phyloP scores from a whole-genome alignment of 2,113 vertebrate species.

The Syngnathus typhle region DNA sequence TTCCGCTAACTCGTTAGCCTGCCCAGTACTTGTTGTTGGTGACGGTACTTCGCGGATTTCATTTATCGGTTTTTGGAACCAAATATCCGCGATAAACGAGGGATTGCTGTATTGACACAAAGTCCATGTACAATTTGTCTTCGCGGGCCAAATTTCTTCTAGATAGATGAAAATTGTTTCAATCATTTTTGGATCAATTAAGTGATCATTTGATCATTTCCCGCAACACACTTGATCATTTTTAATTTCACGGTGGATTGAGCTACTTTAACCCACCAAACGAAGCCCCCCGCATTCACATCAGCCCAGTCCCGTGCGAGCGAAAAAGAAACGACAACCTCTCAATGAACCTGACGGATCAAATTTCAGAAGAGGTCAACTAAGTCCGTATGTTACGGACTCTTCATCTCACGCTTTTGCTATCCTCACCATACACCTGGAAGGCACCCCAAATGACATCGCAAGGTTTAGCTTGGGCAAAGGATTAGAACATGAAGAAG shows the following conservation, averaged over 20 bases:
- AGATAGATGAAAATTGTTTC: background rate
- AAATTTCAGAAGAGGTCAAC: background rate
- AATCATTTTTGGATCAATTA: background rate
- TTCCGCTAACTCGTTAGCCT: too few relatives aligned
- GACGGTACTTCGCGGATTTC: too few relatives aligned
- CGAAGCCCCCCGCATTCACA: constrained; percentile 21
- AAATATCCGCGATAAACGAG: too few relatives aligned
- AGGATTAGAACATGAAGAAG: background rate
- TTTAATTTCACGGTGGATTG: background rate
- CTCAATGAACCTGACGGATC: background rate
- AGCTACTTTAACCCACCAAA: constrained; percentile 15
- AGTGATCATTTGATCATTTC: background rate
- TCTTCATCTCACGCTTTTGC: background rate
- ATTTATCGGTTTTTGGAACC: too few relatives aligned
- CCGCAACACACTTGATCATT: background rate
- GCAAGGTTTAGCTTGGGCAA: background rate
- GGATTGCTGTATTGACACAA: too few relatives aligned
- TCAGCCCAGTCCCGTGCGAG: constrained; percentile 3
- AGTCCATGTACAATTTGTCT: too few relatives aligned
- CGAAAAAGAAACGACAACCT: constrained; percentile 25
- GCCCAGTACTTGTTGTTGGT: too few relatives aligned
- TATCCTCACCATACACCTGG: background rate
- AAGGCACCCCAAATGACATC: background rate
- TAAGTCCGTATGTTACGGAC: background rate
- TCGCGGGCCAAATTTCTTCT: too few relatives aligned